phyloP scores from a whole-genome alignment of 2,113 vertebrate species.

The Xenopus borealis region DNA sequence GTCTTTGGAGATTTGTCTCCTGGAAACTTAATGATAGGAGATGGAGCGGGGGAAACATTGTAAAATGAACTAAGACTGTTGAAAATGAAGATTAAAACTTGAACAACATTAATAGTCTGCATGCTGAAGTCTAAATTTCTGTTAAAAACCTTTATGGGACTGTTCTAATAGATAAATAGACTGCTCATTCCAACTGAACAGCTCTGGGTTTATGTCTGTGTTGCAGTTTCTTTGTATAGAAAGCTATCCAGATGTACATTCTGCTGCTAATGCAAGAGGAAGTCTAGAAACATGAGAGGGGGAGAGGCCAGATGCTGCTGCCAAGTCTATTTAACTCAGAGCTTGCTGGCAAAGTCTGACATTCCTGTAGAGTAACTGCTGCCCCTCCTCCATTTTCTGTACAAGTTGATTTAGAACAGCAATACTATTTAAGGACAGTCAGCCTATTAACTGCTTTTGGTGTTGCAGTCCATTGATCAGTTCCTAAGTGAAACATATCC shows the following conservation, averaged over 20 bases:
- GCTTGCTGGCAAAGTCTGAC: too few species aligned
- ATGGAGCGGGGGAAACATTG: constrained; percentile 74
- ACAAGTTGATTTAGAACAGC: too few species aligned
- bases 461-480: too few species aligned
- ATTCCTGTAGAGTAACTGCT: too few species aligned
- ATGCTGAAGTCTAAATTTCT: background rate
- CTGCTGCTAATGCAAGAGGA: constrained; percentile 71
- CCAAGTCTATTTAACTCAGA: constrained; percentile 46
- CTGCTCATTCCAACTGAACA: constrained; percentile 14
- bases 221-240: constrained; percentile 73
- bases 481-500: too few species aligned
- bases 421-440: too few species aligned
- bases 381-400: too few species aligned
- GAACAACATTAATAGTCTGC: background rate
- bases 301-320: constrained; percentile 70
- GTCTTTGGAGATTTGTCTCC: constrained; percentile 86
- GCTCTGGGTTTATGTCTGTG: constrained; percentile 61
- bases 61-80: constrained; percentile 70
- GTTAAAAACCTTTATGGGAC: constrained; percentile 28
- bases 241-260: constrained; percentile 75
- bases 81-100: constrained; percentile 59
- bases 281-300: constrained; percentile 72
- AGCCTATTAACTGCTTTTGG: too few species aligned
- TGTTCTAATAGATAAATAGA: background rate
- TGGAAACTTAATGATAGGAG: constrained; percentile 94